These are phyloP conservation scores for Hypothenemus hampei DNA, from an alignment of 1,140 invertebrate species.

Conservation along the genomic window DNA sequence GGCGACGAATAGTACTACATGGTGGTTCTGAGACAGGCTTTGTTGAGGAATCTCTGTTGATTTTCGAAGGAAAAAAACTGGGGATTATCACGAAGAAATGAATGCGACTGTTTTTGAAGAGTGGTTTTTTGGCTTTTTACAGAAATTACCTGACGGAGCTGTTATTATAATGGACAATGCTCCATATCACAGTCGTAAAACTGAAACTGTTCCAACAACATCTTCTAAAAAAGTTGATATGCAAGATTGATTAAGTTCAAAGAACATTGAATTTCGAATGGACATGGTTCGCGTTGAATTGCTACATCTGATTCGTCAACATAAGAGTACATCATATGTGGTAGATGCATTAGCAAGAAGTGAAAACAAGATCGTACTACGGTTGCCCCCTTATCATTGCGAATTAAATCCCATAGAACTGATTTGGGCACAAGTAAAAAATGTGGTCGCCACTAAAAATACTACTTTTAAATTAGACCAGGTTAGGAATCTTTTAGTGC, in stretches of 20 bases:
- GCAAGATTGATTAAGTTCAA: constrained; percentile 32
- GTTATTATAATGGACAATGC: constrained; percentile 35
- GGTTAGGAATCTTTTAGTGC: constrained; percentile 2
- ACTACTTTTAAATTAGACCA: too few species aligned
- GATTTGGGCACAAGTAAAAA: constrained; percentile 25
- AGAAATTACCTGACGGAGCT: too few species aligned
- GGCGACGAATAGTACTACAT: too few species aligned
- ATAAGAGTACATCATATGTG: constrained; percentile 30
- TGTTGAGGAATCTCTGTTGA: too few species aligned
- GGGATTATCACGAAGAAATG: too few species aligned
- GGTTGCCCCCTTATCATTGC: constrained; percentile 34
- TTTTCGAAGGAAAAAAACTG: too few species aligned
- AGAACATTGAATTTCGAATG: constrained; percentile 27
- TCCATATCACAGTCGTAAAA: constrained; percentile 27
- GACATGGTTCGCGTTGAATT: constrained; percentile 30
- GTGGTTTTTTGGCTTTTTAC: too few species aligned
- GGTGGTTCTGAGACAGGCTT: too few species aligned
- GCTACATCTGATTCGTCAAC: constrained; percentile 21
- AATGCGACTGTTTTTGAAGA: too few species aligned
- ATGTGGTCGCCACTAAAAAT: too few species aligned
- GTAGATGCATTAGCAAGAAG: constrained; percentile 29
- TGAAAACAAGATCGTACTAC: constrained; percentile 29
- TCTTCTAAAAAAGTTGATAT: constrained; percentile 30
- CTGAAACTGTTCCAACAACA: constrained; percentile 29
- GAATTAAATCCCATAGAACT: constrained; percentile 36